Percentiles rank a stretch among this genome's conserved stretches.
These are phyloP conservation scores for Melanchra persicariae DNA, from an alignment of 2,888 invertebrate genomes.

Conservation along the genomic window DNA sequence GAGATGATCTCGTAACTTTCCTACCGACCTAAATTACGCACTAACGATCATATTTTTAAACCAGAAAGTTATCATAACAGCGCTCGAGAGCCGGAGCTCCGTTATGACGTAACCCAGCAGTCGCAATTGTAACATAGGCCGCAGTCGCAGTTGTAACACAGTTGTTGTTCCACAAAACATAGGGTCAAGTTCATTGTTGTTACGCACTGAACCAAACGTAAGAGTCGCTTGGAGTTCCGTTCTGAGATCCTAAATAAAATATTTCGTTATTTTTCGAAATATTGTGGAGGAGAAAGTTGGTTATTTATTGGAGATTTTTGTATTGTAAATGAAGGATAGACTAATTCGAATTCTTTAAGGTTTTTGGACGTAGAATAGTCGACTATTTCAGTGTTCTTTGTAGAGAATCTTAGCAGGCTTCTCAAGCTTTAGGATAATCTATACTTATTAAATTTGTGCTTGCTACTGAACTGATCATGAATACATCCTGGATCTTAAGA, in stretches of 20 bases:
- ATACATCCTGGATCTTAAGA: no score
- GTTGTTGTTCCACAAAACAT: conserved; percentile 41
- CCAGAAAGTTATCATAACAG: conserved; percentile 26
- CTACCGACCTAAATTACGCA: conserved; percentile 3
- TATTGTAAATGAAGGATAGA: background rate
- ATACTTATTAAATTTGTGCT: background rate
- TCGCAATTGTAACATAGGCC: background rate
- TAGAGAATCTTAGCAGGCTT: background rate
- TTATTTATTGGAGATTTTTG: conserved; percentile 16
- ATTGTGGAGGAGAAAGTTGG: background rate
- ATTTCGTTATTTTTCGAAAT: conserved; percentile 10
- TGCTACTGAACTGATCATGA: no score
- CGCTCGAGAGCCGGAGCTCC: conserved; percentile 45
- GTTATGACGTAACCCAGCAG: conserved; percentile 45
- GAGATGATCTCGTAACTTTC: conserved; percentile 14
- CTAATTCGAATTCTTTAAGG: background rate
- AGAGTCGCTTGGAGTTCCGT: conserved; percentile 32
- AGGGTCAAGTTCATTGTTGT: conserved; percentile 58
- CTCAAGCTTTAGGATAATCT: background rate
- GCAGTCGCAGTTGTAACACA: conserved; percentile 12
- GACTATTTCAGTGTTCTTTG: background rate
- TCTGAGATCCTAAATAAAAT: conserved; percentile 2
- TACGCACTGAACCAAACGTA: conserved; percentile 27
- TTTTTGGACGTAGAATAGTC: background rate
- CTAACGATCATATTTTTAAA: conserved; percentile 5